Evolutionary conservation across 2,797 vertebrate genomes (phyloP).

Genomic region (Oophaga sylvatica): DNA sequence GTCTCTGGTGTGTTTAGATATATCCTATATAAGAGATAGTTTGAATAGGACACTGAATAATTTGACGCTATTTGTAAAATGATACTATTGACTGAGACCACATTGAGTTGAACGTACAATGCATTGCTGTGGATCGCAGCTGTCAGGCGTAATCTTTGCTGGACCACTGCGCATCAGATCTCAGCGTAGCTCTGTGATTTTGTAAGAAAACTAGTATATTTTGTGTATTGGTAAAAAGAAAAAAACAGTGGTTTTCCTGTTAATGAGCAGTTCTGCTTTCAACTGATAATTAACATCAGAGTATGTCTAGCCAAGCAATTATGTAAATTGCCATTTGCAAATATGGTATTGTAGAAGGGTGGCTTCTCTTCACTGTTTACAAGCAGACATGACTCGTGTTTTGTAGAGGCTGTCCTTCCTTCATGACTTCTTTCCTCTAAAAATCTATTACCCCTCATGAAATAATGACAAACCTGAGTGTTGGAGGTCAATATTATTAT

Average conservation of each 20-base stretch:
- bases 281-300: constrained; percentile 3
- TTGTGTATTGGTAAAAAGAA: neutral
- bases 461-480: too few species aligned
- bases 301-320: constrained; percentile 1
- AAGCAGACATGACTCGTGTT: neutral
- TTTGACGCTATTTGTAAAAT: too few species aligned
- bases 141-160: neutral
- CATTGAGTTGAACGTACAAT: neutral
- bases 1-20: too few species aligned
- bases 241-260: neutral
- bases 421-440: too few species aligned
- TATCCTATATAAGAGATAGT: too few species aligned
- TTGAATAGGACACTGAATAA: too few species aligned
- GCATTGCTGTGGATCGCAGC: neutral
- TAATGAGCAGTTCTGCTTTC: neutral
- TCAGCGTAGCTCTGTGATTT: neutral
- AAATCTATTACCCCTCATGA: too few species aligned
- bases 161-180: neutral
- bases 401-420: too few species aligned
- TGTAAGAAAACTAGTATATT: neutral
- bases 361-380: neutral
- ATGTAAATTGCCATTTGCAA: neutral
- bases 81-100: neutral
- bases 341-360: neutral
- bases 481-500: too few species aligned